These are phyloP conservation scores for Poecilus cupreus DNA, from an alignment of 2,888 invertebrate species.

Conservation along the genomic window DNA sequence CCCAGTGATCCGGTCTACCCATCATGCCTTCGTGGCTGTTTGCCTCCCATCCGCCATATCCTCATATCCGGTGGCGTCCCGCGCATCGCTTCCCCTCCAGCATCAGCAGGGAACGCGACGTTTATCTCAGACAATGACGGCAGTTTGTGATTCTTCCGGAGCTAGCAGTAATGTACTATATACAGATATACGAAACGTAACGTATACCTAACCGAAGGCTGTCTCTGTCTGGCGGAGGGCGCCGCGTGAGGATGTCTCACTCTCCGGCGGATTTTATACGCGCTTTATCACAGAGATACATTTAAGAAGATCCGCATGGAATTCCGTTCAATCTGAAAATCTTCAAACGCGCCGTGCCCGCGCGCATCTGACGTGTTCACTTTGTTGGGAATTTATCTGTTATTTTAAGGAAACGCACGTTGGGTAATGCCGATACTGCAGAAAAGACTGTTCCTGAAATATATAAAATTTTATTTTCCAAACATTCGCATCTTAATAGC, in stretches of 20 bases:
- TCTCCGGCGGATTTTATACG: slow-evolving; percentile 56
- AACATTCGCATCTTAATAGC: slow-evolving; percentile 44
- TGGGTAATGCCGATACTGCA: slow-evolving; percentile 51
- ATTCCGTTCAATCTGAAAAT: slow-evolving; percentile 58
- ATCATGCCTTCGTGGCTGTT: slow-evolving; percentile 15
- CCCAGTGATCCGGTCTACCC: not conserved
- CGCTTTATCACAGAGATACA: slow-evolving; percentile 58
- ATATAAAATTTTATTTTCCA: slow-evolving; percentile 55
- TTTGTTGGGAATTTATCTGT: slow-evolving; percentile 56
- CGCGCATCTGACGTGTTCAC: slow-evolving; percentile 49
- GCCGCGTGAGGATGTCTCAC: slow-evolving; percentile 13
- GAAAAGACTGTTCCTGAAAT: slow-evolving; percentile 14
- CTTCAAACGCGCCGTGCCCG: slow-evolving; percentile 50
- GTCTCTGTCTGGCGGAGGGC: slow-evolving; percentile 2
- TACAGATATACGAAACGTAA: slow-evolving; percentile 51
- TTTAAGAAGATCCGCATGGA: slow-evolving; percentile 55
- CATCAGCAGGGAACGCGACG: slow-evolving; percentile 51
- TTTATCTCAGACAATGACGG: slow-evolving; percentile 56
- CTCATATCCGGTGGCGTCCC: slow-evolving; percentile 32
- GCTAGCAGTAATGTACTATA: slow-evolving; percentile 54
- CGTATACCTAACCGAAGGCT: slow-evolving; percentile 36
- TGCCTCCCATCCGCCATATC: slow-evolving; percentile 43
- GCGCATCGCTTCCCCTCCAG: not conserved
- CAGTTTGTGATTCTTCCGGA: slow-evolving; percentile 56
- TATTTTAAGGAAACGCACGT: slow-evolving; percentile 54